Evolutionary conservation across 2,797 vertebrate species (phyloP), one percentile per base, ranked within the genome.

Genomic region (Sternotherus odoratus): DNA sequence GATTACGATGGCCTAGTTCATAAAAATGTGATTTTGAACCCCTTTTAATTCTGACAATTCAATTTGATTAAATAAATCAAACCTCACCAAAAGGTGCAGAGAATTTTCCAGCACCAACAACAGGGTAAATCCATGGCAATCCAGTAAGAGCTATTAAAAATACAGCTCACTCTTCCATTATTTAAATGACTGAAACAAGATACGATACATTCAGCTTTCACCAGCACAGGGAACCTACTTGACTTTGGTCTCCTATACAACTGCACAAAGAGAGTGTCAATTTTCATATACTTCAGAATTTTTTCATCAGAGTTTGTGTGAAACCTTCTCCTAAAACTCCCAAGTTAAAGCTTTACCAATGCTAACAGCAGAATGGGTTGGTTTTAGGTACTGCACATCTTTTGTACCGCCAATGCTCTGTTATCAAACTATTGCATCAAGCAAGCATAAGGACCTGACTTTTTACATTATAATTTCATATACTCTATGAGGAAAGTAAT

Each of bases 121-220:
- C 57, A 86, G 48, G 23, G 39, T 33, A 92, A 97, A 96, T 28
- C 77, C 60, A 83, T 30, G 79, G 13, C 2, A n/a, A 94, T 33
- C 26, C 0, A 87, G 77, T 2, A 26, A 56, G 77, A 79, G 28
- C 39, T n/a, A 56, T 6, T 26, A 50, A 6, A 53, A 75, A 54
- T 28, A 46, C 28, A 86, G 81, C 66, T 86, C 82, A 89, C 19
- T 48, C 46, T 33, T 30, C 26, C 39, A 21, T 7, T 0, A 0
- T 60, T 77, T 79, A 75, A 75, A 6, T 46, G 43, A 75, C 72
- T 46, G 72, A 75, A 75, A 30, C 24, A 5, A 81, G 60, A 51
- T 13, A 39, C 0, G 26, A 46, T 15, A 4, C 54, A 17, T 54
- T 80, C 33, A 36, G 33, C 77, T 60, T 12, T 57, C 30, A 28